Conservation (phyloP, 2,797 vertebrate species). For the Channallabes apus region DNA sequence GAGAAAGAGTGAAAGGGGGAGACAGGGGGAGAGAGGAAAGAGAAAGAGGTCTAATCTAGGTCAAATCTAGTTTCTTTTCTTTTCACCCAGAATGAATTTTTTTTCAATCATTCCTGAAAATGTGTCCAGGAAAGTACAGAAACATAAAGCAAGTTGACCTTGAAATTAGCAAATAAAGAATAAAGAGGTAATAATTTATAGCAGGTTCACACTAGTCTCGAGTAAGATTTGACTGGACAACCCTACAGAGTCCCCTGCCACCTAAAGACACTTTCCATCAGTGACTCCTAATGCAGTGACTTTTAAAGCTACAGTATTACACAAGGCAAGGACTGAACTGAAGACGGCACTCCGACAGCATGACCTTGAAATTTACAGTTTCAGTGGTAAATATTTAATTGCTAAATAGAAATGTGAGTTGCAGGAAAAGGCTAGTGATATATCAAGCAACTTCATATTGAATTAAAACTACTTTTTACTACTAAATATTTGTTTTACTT, state of each 20-base stretch:
- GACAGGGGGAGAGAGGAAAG: no score
- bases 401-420: not conserved
- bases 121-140: conserved; percentile 2
- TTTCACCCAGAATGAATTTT: not conserved
- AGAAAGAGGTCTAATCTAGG: no score
- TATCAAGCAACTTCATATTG: not conserved
- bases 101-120: not conserved
- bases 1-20: no score
- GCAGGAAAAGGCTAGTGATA: not conserved
- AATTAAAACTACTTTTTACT: not conserved
- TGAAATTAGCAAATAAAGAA: conserved; percentile 21
- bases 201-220: conserved; percentile 16
- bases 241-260: conserved; percentile 13
- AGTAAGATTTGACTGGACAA: conserved; percentile 33
- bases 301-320: not conserved
- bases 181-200: conserved; percentile 25
- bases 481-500: not conserved
- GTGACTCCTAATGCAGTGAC: not conserved
- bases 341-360: not conserved
- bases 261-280: conserved; percentile 15
- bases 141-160: conserved; percentile 22
- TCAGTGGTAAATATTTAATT: not conserved
- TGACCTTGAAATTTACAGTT: not conserved
- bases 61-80: not conserved
- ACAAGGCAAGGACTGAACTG: not conserved